phyloP scores from a whole-genome alignment of 37 sponge, comb jelly and placozoan species.

The Haliclona indistincta region DNA sequence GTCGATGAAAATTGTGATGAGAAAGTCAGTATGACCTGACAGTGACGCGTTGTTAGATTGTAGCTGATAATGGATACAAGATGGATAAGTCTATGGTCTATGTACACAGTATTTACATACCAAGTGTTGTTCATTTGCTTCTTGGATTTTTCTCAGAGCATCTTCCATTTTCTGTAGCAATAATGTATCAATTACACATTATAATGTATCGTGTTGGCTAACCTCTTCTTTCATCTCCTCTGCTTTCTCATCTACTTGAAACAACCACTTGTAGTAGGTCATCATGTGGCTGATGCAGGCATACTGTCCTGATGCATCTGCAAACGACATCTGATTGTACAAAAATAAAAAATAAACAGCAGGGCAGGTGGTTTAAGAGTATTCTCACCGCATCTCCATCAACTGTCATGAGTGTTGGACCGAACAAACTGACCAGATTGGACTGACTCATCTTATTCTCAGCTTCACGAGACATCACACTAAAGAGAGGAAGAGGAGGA shows the following conservation, averaged over 20 bases:
- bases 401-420: conserved; percentile 85
- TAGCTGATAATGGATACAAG: too few relatives aligned
- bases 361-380: not conserved
- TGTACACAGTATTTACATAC: too few relatives aligned
- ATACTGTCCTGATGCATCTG: conserved; percentile 29
- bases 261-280: conserved; percentile 67
- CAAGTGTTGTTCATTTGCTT: not conserved
- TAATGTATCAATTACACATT: not conserved
- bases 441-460: conserved; percentile 73
- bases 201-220: not conserved
- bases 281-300: conserved; percentile 57
- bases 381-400: conserved; percentile 71
- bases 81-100: too few relatives aligned
- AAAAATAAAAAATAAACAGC: not conserved
- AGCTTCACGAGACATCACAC: conserved; percentile 44
- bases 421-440: conserved; percentile 69
- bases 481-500: conserved; percentile 4
- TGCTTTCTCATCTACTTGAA: conserved; percentile 51
- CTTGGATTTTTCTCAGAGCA: conserved; percentile 23
- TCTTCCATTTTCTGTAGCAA: conserved; percentile 41
- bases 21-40: conserved; percentile 41
- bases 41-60: too few relatives aligned
- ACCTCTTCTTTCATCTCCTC: conserved; percentile 62
- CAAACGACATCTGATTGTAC: conserved; percentile 35
- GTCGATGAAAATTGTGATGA: conserved; percentile 59